A percentile compares a stretch with the other conserved stretches of the same genome.
These are phyloP conservation scores for Notodonta ziczac DNA, from an alignment of 2,888 invertebrate genomes.

Conservation along the genomic window DNA sequence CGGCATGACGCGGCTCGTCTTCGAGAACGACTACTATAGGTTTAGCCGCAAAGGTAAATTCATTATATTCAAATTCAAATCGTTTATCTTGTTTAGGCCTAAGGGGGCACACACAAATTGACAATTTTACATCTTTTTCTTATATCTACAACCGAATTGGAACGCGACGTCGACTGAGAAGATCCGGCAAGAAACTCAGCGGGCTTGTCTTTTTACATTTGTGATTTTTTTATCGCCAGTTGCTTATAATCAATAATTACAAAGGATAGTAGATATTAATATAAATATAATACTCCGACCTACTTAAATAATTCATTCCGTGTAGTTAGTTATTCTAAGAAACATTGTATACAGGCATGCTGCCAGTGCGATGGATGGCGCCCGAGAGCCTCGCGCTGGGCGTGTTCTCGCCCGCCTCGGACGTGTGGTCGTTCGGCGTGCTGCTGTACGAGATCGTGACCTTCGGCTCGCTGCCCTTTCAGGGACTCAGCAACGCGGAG, in stretches of 20 bases:
- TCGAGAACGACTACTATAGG: conserved; percentile 95
- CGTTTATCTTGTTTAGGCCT: too few relatives aligned
- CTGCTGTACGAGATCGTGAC: conserved; percentile 95
- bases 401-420: conserved; percentile 93
- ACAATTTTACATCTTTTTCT: too few relatives aligned
- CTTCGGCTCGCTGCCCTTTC: conserved; percentile 96
- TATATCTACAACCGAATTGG: too few relatives aligned
- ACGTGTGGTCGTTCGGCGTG: conserved; percentile 96
- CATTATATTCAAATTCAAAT: too few relatives aligned
- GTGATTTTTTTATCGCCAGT: too few relatives aligned
- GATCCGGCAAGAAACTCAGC: too few relatives aligned
- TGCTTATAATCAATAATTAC: too few relatives aligned
- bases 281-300: too few relatives aligned
- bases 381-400: conserved; percentile 94
- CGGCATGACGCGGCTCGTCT: conserved; percentile 95
- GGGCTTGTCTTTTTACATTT: too few relatives aligned
- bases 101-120: too few relatives aligned
- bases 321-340: neutral
- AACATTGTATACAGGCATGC: conserved; percentile 78
- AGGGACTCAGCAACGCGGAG: conserved; percentile 93
- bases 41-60: conserved; percentile 89
- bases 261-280: too few relatives aligned
- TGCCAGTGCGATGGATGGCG: conserved; percentile 97
- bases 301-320: neutral
- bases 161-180: too few relatives aligned